Conservation (phyloP, 30 jellyfish, hydroid and myxozoan genomes). For the Turritopsis dohrnii region DNA sequence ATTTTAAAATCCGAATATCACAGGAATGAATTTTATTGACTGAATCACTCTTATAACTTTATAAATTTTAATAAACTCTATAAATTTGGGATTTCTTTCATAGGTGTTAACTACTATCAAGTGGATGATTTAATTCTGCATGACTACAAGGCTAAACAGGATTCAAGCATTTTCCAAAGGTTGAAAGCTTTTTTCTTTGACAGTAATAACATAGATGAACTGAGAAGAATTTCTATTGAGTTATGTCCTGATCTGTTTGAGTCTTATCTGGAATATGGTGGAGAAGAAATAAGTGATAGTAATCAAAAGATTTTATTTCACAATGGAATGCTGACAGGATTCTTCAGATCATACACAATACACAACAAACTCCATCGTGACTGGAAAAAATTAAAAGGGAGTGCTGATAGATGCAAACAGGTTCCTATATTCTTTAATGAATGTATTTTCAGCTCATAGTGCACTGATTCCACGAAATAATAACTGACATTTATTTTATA, state of each 20-base stretch:
- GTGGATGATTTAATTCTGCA: neutral
- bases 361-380: neutral
- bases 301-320: neutral
- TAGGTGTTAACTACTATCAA: neutral
- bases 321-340: neutral
- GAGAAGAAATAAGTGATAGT: neutral
- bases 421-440: neutral
- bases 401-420: neutral
- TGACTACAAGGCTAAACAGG: neutral
- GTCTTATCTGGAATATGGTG: neutral
- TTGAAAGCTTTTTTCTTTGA: neutral
- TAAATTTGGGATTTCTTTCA: too few relatives aligned
- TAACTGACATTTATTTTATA: neutral
- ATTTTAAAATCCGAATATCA: too few relatives aligned
- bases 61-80: too few relatives aligned
- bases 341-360: neutral
- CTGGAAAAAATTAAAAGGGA: neutral
- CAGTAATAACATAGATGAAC: neutral
- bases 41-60: too few relatives aligned
- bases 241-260: neutral
- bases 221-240: neutral
- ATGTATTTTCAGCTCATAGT: too few relatives aligned
- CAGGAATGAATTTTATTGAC: too few relatives aligned
- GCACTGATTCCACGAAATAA: too few relatives aligned
- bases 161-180: neutral